phyloP scores from a whole-genome alignment of 2,113 vertebrate species.

The Cyphomyrus discorhynchus region DNA sequence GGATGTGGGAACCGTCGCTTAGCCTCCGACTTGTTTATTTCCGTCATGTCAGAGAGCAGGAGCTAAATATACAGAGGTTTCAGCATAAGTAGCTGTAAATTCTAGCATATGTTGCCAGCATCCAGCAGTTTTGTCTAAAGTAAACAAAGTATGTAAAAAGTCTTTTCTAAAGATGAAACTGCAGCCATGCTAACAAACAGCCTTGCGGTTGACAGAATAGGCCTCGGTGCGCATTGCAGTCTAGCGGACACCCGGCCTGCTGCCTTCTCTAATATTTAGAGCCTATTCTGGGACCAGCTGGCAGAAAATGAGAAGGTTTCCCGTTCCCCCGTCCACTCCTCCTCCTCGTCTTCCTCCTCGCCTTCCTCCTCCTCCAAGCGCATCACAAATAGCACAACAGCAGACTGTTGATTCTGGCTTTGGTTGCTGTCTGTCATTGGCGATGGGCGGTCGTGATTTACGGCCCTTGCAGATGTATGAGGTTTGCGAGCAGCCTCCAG shows the following conservation, averaged over 20 bases:
- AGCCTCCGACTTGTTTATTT: not conserved
- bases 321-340: not conserved
- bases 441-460: not conserved
- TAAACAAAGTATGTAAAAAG: not conserved
- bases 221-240: not conserved
- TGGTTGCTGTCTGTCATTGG: not conserved
- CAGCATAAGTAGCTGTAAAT: not conserved
- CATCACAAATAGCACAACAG: not conserved
- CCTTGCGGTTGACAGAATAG: not conserved
- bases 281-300: not conserved
- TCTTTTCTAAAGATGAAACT: not conserved
- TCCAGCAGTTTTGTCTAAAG: not conserved
- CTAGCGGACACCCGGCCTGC: not conserved
- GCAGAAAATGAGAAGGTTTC: not conserved
- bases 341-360: not conserved
- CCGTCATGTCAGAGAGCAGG: not conserved
- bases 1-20: not conserved
- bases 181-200: not conserved
- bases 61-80: not conserved
- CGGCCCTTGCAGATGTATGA: not conserved
- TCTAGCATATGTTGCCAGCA: not conserved
- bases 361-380: not conserved
- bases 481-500: not conserved
- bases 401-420: not conserved
- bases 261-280: not conserved